Conservation (phyloP, 1,140 invertebrate genomes). For the Branchinecta lynchi region DNA sequence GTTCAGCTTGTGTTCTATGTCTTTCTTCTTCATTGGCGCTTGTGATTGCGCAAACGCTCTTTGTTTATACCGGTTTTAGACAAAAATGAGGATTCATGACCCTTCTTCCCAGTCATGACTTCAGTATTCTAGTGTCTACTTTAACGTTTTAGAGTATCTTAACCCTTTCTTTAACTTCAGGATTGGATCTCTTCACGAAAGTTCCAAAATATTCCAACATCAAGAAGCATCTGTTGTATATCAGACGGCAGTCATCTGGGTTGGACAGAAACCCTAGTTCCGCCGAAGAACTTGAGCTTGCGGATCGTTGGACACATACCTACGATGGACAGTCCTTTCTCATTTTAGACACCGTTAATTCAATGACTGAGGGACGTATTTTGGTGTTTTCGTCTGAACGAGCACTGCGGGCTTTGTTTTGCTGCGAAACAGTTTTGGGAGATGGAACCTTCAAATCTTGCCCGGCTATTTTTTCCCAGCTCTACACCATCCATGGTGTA, state of each 20-base stretch:
- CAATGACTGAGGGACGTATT: background rate
- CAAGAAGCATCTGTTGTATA: background rate
- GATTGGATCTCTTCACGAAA: background rate
- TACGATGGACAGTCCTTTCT: slow-evolving; percentile 6
- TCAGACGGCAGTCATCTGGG: slow-evolving; percentile 10
- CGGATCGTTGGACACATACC: background rate
- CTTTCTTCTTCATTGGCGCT: background rate
- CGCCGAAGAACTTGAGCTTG: background rate
- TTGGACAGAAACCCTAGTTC: slow-evolving; percentile 1
- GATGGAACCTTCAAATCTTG: slow-evolving; percentile 2
- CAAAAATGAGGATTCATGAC: background rate
- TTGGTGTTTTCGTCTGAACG: slow-evolving; percentile 11
- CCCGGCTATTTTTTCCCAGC: background rate
- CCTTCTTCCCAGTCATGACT: background rate
- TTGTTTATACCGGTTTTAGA: slow-evolving; percentile 8
- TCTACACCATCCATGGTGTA: slow-evolving; percentile 3
- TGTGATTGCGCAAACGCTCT: background rate
- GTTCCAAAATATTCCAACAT: background rate
- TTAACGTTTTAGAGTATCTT: background rate
- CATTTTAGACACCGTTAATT: background rate
- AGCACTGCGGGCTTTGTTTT: slow-evolving; percentile 8
- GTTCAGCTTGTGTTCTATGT: background rate
- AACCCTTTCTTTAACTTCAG: background rate
- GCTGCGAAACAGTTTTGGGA: slow-evolving; percentile 9
- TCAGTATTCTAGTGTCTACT: slow-evolving; percentile 7